A percentile compares a stretch with the other conserved stretches of the same genome.
These are phyloP conservation scores for Potamarius usumacintae DNA, from an alignment of 2,113 vertebrate genomes.

Conservation along the genomic window DNA sequence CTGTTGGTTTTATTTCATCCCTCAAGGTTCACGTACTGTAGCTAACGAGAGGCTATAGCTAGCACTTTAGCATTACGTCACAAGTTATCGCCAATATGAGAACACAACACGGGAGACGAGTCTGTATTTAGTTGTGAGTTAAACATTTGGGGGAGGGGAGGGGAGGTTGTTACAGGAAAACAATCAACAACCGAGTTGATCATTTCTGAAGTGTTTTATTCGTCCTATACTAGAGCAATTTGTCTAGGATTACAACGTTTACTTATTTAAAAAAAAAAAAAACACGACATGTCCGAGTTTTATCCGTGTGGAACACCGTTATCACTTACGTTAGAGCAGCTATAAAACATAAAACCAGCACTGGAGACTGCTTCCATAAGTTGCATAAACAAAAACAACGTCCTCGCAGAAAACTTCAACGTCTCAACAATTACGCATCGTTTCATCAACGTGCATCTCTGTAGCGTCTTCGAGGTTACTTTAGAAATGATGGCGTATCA, in stretches of 20 bases:
- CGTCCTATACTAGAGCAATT: too few relatives aligned
- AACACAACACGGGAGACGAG: neutral
- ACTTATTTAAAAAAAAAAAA: neutral
- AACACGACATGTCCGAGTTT: neutral
- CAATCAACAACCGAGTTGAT: neutral
- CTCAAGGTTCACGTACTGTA: neutral
- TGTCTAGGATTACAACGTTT: neutral
- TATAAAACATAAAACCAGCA: neutral
- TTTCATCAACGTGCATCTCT: too few relatives aligned
- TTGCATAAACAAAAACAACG: neutral
- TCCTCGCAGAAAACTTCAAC: neutral
- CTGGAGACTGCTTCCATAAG: neutral
- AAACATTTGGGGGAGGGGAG: neutral
- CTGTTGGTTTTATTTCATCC: neutral
- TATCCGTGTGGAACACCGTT: neutral
- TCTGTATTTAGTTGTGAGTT: neutral
- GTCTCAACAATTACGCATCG: neutral
- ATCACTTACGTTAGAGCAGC: neutral
- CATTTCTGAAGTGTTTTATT: too few relatives aligned
- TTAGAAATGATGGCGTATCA: neutral
- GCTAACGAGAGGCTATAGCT: neutral
- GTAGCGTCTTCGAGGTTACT: neutral
- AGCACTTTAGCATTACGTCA: neutral
- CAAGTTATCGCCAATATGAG: neutral
- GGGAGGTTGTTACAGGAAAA: neutral